These are phyloP conservation scores for Rhea americana DNA, from an alignment of 2,113 vertebrate species.

Conservation along the genomic window DNA sequence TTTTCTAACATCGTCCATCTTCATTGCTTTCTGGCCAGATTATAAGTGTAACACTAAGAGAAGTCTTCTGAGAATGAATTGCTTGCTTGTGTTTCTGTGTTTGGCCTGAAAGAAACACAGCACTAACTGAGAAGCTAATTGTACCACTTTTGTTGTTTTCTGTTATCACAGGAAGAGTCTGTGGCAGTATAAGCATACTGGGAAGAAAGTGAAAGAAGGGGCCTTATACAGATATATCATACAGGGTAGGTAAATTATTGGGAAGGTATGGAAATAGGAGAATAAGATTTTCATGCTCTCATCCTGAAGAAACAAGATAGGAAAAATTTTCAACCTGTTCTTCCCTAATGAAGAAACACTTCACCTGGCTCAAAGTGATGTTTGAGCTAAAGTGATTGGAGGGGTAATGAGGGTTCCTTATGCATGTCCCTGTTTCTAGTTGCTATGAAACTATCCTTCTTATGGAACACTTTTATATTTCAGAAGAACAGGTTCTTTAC, in stretches of 20 bases:
- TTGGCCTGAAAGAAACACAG: background rate
- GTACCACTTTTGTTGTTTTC: rapidly evolving
- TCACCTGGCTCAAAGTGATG: background rate
- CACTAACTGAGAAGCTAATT: background rate
- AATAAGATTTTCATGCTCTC: background rate
- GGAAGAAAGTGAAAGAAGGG: rapidly evolving
- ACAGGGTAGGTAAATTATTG: background rate
- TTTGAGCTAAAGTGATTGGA: background rate
- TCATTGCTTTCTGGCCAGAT: rapidly evolving
- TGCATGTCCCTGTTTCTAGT: background rate
- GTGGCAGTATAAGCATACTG: background rate
- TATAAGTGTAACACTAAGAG: rapidly evolving
- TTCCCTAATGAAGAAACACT: rapidly evolving
- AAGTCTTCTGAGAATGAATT: rapidly evolving
- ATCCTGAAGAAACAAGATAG: background rate
- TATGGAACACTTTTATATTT: background rate
- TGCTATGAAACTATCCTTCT: background rate
- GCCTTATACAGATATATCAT: rapidly evolving
- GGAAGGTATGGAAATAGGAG: background rate
- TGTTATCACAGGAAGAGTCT: background rate
- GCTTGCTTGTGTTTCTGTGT: background rate
- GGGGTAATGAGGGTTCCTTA: background rate
- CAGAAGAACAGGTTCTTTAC: background rate
- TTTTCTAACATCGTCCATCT: rapidly evolving
- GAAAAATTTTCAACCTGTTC: background rate